phyloP scores from a whole-genome alignment of 2,888 invertebrate genomes.

The Hemithea aestivaria region DNA sequence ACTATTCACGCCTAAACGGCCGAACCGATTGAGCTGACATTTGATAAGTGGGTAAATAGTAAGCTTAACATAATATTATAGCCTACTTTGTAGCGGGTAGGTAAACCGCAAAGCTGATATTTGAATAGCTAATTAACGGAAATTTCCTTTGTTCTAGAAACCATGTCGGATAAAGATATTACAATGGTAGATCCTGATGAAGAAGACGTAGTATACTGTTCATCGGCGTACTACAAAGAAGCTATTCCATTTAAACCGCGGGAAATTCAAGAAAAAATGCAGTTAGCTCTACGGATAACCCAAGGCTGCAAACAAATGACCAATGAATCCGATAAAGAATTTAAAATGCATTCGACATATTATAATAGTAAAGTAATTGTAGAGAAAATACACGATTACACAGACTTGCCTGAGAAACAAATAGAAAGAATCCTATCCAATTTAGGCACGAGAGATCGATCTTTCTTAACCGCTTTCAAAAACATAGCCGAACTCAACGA shows the following conservation, averaged over 20 bases:
- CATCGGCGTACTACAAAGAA: constrained; percentile 1
- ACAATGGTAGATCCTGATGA: not conserved
- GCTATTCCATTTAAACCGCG: constrained; percentile 1
- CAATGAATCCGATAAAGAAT: too few species aligned
- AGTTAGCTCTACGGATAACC: constrained; percentile 5
- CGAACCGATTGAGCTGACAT: too few species aligned
- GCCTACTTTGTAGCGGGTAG: too few species aligned
- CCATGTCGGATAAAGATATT: constrained; percentile 2
- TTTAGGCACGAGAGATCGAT: constrained; percentile 5
- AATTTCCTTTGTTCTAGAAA: constrained; percentile 8
- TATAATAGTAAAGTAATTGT: not conserved
- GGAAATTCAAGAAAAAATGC: constrained; percentile 7
- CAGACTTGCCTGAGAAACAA: constrained; percentile 1
- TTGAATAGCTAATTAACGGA: too few species aligned
- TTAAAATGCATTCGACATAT: too few species aligned
- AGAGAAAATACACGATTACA: constrained; percentile 1
- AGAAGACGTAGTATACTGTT: not conserved
- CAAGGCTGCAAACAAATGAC: constrained; percentile 1
- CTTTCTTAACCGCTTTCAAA: constrained; percentile 10
- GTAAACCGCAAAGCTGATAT: too few species aligned
- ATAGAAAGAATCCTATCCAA: constrained; percentile 1
- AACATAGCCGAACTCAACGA: constrained; percentile 6
- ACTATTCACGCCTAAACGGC: too few species aligned
- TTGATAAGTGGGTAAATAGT: too few species aligned
- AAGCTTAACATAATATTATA: too few species aligned